Evolutionary conservation across 2,888 invertebrate genomes (phyloP).

Genomic region (Thelaira solivaga): DNA sequence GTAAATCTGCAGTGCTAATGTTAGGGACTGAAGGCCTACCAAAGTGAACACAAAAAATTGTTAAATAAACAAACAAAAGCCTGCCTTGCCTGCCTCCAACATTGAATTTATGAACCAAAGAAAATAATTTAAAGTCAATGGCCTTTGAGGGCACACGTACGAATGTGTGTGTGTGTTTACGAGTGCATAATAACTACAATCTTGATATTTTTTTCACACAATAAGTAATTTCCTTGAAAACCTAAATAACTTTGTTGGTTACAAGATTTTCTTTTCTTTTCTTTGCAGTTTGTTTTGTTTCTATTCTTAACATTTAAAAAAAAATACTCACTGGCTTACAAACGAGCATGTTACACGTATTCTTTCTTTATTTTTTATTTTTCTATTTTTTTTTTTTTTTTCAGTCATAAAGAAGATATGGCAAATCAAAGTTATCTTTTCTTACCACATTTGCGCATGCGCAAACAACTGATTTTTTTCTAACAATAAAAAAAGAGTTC

Average conservation of each 20-base stretch:
- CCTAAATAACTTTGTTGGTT: conserved; percentile 11
- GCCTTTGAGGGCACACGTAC: conserved; percentile 1
- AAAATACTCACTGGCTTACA: no score
- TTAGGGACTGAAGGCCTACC: no score
- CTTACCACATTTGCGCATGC: conserved; percentile 48
- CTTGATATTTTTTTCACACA: conserved; percentile 42
- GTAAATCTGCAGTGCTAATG: no score
- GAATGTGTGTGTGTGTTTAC: not conserved
- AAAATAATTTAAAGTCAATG: conserved; percentile 12
- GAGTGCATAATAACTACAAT: not conserved
- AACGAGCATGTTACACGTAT: no score
- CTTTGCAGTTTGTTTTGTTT: not conserved
- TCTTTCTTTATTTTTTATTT: no score
- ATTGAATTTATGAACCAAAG: not conserved
- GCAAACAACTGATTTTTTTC: conserved; percentile 49
- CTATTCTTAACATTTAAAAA: no score
- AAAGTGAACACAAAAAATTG: no score
- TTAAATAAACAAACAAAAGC: no score
- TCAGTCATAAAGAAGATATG: conserved; percentile 23
- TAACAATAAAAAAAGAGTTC: conserved; percentile 51
- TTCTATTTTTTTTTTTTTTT: not conserved
- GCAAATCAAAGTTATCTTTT: conserved; percentile 13
- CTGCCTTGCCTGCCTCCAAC: no score
- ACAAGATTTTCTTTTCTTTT: conserved; percentile 21
- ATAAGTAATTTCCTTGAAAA: conserved; percentile 56